Conservation (phyloP, 2,888 invertebrate genomes). For the Ophioninae sp. region DNA sequence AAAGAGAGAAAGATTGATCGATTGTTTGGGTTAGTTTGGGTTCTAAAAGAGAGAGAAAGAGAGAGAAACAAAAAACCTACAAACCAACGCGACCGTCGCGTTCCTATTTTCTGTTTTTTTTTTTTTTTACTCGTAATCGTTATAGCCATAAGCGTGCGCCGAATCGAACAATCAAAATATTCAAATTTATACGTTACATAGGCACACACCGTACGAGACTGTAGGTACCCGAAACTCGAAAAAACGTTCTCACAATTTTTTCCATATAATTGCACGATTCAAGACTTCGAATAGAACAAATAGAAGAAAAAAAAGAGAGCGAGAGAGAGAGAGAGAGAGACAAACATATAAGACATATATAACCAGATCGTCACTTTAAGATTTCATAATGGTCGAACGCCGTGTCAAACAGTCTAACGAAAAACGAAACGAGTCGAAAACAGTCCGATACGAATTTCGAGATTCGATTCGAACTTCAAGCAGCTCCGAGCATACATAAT, state of each 20-base stretch:
- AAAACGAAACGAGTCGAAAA: no score
- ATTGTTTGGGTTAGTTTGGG: neutral
- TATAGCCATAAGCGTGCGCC: conserved; percentile 44
- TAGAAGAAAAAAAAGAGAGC: neutral
- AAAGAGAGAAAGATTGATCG: conserved; percentile 17
- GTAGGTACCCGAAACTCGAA: conserved; percentile 9
- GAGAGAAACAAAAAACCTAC: conserved; percentile 34
- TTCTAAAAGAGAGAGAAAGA: conserved; percentile 30
- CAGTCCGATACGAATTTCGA: neutral
- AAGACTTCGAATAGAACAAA: neutral
- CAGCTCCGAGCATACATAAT: neutral
- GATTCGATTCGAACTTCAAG: neutral
- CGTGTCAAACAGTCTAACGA: no score
- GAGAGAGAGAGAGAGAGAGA: neutral
- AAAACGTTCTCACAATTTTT: neutral
- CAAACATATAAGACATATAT: neutral
- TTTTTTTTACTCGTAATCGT: conserved; percentile 55
- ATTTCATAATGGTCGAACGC: no score
- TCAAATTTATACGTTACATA: conserved; percentile 39
- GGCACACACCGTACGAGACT: conserved; percentile 1
- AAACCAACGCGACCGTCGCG: conserved; percentile 35
- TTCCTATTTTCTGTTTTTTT: neutral
- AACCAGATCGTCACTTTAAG: no score
- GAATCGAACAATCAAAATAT: conserved; percentile 63
- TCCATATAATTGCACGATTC: conserved; percentile 22